Evolutionary conservation across 2,113 vertebrate species (phyloP).

Genomic region (Candoia aspera): DNA sequence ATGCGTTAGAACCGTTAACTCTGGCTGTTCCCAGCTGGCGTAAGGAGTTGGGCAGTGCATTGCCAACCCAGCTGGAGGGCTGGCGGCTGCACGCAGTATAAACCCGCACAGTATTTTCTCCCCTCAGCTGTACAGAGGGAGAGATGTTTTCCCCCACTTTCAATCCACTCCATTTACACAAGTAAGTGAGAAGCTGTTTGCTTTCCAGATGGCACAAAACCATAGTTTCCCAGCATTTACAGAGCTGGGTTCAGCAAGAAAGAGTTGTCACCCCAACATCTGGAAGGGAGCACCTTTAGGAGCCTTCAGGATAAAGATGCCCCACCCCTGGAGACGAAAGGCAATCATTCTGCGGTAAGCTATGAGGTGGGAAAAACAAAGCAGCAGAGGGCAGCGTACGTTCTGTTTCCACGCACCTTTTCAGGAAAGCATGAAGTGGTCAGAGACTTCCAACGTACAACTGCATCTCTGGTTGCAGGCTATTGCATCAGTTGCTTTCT

Average conservation of each 20-base stretch:
- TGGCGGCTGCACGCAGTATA: neutral
- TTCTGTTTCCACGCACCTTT: neutral
- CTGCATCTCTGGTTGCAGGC: conserved; percentile 16
- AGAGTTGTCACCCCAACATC: neutral
- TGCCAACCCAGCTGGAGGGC: neutral
- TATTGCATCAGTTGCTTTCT: conserved; percentile 57
- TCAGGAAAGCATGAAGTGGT: conserved; percentile 25
- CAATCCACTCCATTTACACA: neutral
- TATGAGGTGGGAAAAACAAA: no score
- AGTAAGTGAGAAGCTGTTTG: neutral
- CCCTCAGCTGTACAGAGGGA: neutral
- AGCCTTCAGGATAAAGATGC: neutral
- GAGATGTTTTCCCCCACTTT: neutral
- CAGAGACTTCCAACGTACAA: neutral
- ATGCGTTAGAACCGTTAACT: no score
- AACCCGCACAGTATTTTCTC: neutral
- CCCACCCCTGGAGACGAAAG: neutral
- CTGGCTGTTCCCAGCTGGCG: no score
- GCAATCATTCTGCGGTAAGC: neutral
- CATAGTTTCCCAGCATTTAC: neutral
- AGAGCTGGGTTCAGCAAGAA: neutral
- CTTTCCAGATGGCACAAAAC: neutral
- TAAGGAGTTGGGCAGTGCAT: no score
- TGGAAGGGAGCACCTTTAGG: neutral
- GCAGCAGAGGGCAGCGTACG: neutral